Evolutionary conservation across 2,797 vertebrate genomes (phyloP).

Genomic region (Crypturellus tataupa): DNA sequence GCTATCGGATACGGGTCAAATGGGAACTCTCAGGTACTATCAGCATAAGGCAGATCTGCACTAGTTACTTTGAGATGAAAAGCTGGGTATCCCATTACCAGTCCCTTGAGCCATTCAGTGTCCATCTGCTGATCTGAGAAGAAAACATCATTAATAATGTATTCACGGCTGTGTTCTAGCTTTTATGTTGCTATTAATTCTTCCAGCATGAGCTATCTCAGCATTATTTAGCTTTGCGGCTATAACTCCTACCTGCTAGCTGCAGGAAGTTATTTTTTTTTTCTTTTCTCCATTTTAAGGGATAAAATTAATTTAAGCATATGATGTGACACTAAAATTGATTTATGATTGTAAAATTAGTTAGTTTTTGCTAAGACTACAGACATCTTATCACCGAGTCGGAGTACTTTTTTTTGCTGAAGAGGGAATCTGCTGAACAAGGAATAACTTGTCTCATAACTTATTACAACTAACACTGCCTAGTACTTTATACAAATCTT

Average conservation of each 20-base stretch:
- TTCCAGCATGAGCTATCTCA: not conserved
- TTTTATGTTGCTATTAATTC: slow-evolving; percentile 26
- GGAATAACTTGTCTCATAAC: not conserved
- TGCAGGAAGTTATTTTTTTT: not conserved
- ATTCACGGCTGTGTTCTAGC: slow-evolving; percentile 11
- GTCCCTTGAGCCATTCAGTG: not conserved
- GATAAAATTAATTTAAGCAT: not conserved
- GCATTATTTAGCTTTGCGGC: not conserved
- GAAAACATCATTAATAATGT: slow-evolving; percentile 63
- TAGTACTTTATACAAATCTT: not conserved
- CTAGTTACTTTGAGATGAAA: slow-evolving; percentile 13
- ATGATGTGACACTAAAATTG: not conserved
- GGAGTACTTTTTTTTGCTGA: not conserved
- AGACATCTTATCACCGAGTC: not conserved
- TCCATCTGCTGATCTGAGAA: slow-evolving; percentile 49
- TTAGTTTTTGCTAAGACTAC: not conserved
- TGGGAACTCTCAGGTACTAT: not conserved
- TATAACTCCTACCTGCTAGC: not conserved
- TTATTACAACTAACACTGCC: not conserved
- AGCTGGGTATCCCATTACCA: slow-evolving; percentile 44
- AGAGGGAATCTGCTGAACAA: not conserved
- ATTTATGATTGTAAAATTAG: not conserved
- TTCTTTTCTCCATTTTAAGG: not conserved
- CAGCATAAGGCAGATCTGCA: not conserved
- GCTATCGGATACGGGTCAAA: not conserved